Percentiles rank a stretch among this genome's conserved stretches.
Evolutionary conservation across 2,888 invertebrate genomes (phyloP).

Genomic region (Caenorhabditis virilis): DNA sequence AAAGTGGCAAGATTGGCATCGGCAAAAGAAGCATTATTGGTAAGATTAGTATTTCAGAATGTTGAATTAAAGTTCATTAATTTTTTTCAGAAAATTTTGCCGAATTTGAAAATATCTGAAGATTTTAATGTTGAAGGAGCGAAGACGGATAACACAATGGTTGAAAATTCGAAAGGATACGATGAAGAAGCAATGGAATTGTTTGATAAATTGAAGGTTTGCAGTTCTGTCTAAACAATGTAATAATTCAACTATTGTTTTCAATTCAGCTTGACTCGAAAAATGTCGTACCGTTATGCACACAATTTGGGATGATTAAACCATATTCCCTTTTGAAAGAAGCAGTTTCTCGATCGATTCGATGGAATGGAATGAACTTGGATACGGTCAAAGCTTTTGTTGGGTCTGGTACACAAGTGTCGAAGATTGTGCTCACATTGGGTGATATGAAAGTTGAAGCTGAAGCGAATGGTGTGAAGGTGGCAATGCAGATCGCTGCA

Average conservation of each 20-base stretch:
- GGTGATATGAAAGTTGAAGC: conserved; percentile 77
- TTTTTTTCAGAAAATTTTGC: conserved; percentile 30
- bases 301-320: conserved; percentile 16
- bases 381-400: conserved; percentile 12
- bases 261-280: too few relatives aligned
- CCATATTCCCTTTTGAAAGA: conserved; percentile 20
- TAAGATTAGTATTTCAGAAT: conserved; percentile 9
- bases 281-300: conserved; percentile 17
- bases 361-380: conserved; percentile 30
- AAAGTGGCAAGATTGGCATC: conserved; percentile 94
- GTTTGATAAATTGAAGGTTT: conserved; percentile 82
- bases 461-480: conserved; percentile 87
- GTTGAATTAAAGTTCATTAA: too few relatives aligned
- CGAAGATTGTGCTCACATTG: conserved; percentile 10
- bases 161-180: conserved; percentile 9
- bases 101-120: conserved; percentile 14
- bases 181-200: conserved; percentile 46
- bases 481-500: conserved; percentile 92
- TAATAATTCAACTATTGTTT: too few relatives aligned
- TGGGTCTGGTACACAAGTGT: conserved; percentile 18
- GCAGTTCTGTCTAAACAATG: too few relatives aligned
- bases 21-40: conserved; percentile 65
- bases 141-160: conserved; percentile 13
- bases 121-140: conserved; percentile 1
- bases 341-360: conserved; percentile 18